These are phyloP conservation scores for Centropus bengalensis DNA, from an alignment of 2,113 vertebrate genomes.

Conservation along the genomic window DNA sequence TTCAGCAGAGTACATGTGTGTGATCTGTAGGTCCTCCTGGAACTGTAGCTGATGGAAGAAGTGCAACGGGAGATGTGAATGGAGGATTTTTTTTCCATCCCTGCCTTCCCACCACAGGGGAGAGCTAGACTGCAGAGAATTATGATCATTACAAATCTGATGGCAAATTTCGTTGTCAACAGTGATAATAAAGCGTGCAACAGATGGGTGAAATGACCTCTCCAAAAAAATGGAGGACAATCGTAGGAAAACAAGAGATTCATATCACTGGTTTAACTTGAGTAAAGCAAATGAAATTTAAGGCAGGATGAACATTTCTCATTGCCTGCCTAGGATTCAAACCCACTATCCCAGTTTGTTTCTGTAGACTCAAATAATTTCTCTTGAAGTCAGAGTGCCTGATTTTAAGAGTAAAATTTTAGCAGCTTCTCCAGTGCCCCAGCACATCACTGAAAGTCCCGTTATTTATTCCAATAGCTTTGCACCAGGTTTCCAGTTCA, in stretches of 20 bases:
- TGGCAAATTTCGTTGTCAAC: not conserved
- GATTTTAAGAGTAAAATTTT: slow-evolving; percentile 24
- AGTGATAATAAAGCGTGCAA: not conserved
- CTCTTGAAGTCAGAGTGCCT: slow-evolving; percentile 12
- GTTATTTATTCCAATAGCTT: slow-evolving; percentile 47
- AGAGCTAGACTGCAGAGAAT: not conserved
- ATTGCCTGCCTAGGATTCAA: not conserved
- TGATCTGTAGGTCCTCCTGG: slow-evolving; percentile 90
- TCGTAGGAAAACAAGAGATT: not conserved
- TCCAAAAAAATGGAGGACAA: not conserved
- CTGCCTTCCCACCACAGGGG: not conserved
- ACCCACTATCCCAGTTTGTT: not conserved
- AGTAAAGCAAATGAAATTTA: slow-evolving; percentile 22
- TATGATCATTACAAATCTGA: not conserved
- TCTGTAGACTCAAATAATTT: not conserved
- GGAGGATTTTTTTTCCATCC: not conserved
- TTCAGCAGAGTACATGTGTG: slow-evolving; percentile 91
- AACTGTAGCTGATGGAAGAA: slow-evolving; percentile 83
- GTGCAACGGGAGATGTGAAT: not conserved
- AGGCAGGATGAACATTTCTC: not conserved
- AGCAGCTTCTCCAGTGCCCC: not conserved
- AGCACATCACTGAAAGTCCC: not conserved
- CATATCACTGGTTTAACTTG: not conserved
- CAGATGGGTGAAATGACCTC: not conserved
- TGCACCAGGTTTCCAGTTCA: slow-evolving; percentile 36